Conservation (phyloP, 2,888 invertebrate genomes). For the Heliothis peltigera region DNA sequence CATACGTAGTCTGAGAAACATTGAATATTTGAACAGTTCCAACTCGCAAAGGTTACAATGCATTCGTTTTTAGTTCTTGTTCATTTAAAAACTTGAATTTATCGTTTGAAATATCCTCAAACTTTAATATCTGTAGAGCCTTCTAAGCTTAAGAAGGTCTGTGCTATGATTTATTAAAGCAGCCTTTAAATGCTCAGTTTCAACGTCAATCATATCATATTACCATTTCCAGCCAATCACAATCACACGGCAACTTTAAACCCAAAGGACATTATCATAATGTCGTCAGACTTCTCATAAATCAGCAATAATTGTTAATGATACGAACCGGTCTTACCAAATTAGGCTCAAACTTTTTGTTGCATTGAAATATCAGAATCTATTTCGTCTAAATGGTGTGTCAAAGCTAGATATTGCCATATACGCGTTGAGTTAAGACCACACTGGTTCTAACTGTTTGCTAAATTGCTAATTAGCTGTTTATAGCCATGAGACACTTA, state of each 20-base stretch:
- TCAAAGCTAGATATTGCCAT: slow-evolving; percentile 32
- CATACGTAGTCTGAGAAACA: slow-evolving; percentile 74
- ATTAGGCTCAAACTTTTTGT: slow-evolving; percentile 43
- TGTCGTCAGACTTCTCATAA: slow-evolving; percentile 45
- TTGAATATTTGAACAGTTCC: slow-evolving; percentile 77
- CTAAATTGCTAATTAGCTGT: slow-evolving; percentile 54
- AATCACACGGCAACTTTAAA: slow-evolving; percentile 34
- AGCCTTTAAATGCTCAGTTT: slow-evolving; percentile 18
- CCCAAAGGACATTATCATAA: slow-evolving; percentile 44
- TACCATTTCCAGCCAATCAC: slow-evolving; percentile 35
- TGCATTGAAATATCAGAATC: slow-evolving; percentile 25
- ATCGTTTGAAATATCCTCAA: slow-evolving; percentile 1
- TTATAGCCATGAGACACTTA: slow-evolving; percentile 46
- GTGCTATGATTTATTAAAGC: slow-evolving; percentile 34
- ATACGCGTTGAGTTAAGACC: slow-evolving; percentile 43
- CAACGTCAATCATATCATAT: slow-evolving; percentile 46
- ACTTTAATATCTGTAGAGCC: too few species aligned
- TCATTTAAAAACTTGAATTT: slow-evolving; percentile 28
- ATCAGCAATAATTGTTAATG: slow-evolving; percentile 46
- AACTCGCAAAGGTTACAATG: slow-evolving; percentile 54
- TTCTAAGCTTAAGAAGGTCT: too few species aligned
- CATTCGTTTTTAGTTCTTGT: slow-evolving; percentile 49
- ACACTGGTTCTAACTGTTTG: slow-evolving; percentile 50
- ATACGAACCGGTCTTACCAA: slow-evolving; percentile 43
- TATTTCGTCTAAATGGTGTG: slow-evolving; percentile 24